Percentiles rank a stretch among this genome's conserved stretches.
These are phyloP conservation scores for Nemotelus nigrinus DNA, from an alignment of 2,888 invertebrate genomes.

Conservation along the genomic window DNA sequence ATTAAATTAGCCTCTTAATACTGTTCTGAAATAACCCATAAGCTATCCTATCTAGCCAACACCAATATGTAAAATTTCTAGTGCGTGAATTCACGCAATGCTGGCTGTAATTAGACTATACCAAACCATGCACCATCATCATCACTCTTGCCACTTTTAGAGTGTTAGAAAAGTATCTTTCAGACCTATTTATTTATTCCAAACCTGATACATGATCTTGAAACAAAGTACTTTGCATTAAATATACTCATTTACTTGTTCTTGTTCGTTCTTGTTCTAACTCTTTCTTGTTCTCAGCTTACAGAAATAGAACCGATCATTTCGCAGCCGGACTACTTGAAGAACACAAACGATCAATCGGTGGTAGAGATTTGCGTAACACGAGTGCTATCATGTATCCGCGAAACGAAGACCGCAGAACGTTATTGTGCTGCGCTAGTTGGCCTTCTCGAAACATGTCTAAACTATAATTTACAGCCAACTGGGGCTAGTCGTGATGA, in stretches of 20 bases:
- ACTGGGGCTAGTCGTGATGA: conserved; percentile 75
- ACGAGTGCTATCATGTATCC: conserved; percentile 87
- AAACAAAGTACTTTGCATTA: not conserved
- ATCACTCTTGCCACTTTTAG: too few species aligned
- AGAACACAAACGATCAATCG: conserved; percentile 91
- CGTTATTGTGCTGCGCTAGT: conserved; percentile 86
- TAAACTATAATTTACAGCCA: conserved; percentile 88
- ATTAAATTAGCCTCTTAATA: too few species aligned
- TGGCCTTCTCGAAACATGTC: conserved; percentile 84
- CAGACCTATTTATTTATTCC: too few species aligned
- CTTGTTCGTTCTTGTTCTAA: not conserved
- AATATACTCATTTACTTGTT: not conserved
- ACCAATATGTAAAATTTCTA: too few species aligned
- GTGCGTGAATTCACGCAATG: too few species aligned
- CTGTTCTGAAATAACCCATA: too few species aligned
- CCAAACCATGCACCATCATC: too few species aligned
- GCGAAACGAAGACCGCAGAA: conserved; percentile 87
- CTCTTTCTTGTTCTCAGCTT: conserved; percentile 64
- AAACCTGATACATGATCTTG: not conserved
- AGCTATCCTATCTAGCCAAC: too few species aligned
- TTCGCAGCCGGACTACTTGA: conserved; percentile 82
- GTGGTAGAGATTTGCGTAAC: conserved; percentile 95
- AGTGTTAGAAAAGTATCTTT: too few species aligned
- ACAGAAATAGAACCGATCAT: conserved; percentile 83
- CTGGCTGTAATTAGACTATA: too few species aligned